Conservation (phyloP, 2,888 invertebrate species). For the Strigamia crassipes region DNA sequence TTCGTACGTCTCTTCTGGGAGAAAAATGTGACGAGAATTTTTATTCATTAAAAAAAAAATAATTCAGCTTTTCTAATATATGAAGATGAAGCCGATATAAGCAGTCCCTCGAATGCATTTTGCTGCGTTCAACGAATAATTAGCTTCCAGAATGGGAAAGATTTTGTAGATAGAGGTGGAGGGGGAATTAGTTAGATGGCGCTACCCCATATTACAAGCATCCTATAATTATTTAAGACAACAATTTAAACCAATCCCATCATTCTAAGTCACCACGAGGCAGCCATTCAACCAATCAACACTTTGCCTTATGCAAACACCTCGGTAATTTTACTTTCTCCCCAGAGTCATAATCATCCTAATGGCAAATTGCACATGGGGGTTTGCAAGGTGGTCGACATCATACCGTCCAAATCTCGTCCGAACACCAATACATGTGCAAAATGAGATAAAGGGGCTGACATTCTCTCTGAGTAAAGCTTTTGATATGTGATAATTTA, state of each 20-base stretch:
- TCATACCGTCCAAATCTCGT: conserved; percentile 26
- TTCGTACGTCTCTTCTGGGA: neutral
- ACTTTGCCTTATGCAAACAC: conserved; percentile 33
- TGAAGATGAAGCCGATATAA: neutral
- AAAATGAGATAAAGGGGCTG: conserved; percentile 35
- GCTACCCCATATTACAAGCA: neutral
- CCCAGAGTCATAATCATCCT: conserved; percentile 35
- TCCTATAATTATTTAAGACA: conserved; percentile 38
- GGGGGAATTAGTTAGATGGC: conserved; percentile 10
- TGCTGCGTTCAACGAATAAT: conserved; percentile 10
- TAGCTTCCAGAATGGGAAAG: conserved; percentile 1
- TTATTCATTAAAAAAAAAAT: conserved; percentile 31
- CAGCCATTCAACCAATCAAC: conserved; percentile 40
- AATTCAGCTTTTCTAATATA: neutral
- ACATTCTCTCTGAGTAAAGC: conserved; percentile 24
- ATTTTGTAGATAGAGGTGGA: conserved; percentile 15
- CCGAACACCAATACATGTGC: conserved; percentile 34
- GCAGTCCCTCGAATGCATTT: neutral
- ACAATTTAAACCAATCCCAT: conserved; percentile 42
- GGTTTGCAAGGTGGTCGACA: conserved; percentile 34
- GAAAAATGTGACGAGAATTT: neutral
- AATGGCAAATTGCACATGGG: conserved; percentile 33
- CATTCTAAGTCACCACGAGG: conserved; percentile 19
- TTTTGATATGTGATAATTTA: conserved; percentile 37
- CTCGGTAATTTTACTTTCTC: conserved; percentile 20